phyloP scores from a whole-genome alignment of 2,888 invertebrate genomes.

The Erannis defoliaria region DNA sequence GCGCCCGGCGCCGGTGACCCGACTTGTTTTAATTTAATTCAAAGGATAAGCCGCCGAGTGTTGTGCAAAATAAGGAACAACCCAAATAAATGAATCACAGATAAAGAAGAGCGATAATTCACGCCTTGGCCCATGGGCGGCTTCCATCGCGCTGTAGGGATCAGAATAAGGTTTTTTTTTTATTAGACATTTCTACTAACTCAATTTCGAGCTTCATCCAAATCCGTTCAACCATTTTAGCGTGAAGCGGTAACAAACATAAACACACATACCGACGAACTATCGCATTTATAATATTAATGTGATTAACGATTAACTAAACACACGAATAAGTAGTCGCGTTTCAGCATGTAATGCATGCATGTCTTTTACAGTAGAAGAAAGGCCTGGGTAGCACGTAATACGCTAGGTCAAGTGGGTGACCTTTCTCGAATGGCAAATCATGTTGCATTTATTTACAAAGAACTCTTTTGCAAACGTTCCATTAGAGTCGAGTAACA shows the following conservation, averaged over 20 bases:
- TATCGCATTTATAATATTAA: no score
- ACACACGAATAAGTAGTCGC: no score
- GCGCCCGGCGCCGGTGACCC: slow-evolving; percentile 45
- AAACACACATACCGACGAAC: no score
- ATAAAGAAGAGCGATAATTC: slow-evolving; percentile 76
- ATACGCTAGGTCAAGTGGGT: slow-evolving; percentile 10
- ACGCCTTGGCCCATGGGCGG: slow-evolving; percentile 48
- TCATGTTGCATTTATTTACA: slow-evolving; percentile 22
- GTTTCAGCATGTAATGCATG: no score
- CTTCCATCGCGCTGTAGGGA: slow-evolving; percentile 24
- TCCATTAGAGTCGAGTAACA: slow-evolving; percentile 39
- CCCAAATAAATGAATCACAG: slow-evolving; percentile 69
- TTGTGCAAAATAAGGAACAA: slow-evolving; percentile 58
- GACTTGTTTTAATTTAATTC: slow-evolving; percentile 77
- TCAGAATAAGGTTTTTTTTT: slow-evolving; percentile 27
- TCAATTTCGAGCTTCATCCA: no score
- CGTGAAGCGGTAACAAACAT: no score
- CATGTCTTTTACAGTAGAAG: neutral
- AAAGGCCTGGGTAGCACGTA: no score
- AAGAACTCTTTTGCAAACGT: slow-evolving; percentile 28
- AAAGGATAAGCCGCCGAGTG: slow-evolving; percentile 70
- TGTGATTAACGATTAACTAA: no score
- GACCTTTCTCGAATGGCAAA: slow-evolving; percentile 16
- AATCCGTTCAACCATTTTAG: no score
- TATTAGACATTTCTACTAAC: slow-evolving; percentile 21